phyloP scores from a whole-genome alignment of 2,113 vertebrate genomes.

The Coptodon rendalli region DNA sequence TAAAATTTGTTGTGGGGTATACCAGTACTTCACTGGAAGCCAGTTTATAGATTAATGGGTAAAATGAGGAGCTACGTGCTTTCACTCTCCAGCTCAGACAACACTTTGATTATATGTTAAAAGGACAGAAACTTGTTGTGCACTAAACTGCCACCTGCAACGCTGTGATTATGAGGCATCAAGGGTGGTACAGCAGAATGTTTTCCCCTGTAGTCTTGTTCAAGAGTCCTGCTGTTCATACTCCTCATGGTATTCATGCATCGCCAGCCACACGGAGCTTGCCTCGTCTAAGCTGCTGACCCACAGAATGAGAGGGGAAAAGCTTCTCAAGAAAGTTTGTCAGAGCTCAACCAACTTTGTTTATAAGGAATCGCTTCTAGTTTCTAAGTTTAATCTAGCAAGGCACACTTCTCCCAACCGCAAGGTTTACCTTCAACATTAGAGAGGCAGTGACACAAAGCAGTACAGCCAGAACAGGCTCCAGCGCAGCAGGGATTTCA shows the following conservation, averaged over 20 bases:
- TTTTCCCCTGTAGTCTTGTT: background rate
- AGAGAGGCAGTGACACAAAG: constrained; percentile 19
- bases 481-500: constrained; percentile 47
- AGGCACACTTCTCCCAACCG: background rate
- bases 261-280: background rate
- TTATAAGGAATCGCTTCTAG: background rate
- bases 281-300: background rate
- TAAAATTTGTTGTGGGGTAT: background rate
- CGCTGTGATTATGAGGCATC: background rate
- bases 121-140: background rate
- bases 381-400: background rate
- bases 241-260: background rate
- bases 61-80: background rate
- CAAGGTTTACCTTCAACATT: constrained; percentile 8
- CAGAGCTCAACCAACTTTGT: background rate
- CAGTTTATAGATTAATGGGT: background rate
- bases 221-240: background rate
- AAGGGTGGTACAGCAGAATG: background rate
- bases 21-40: background rate
- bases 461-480: constrained; percentile 33
- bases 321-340: background rate
- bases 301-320: background rate
- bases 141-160: background rate
- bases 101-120: background rate
- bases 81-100: background rate